Conservation (phyloP, 2,113 vertebrate species). For the Setophaga kirtlandii region DNA sequence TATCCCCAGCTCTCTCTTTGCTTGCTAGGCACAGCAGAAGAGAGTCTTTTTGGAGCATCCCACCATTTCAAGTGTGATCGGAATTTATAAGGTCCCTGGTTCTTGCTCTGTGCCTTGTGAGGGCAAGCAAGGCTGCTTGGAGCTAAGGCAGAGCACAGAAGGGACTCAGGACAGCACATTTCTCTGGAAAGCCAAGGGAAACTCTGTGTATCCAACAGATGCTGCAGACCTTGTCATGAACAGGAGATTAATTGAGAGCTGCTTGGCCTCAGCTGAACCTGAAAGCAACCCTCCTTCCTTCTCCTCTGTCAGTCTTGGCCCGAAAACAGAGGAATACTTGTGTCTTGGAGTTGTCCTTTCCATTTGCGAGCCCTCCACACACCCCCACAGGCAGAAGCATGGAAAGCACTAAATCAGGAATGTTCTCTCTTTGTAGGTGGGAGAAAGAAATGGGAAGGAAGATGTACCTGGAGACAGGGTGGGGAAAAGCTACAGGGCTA, state of each 20-base stretch:
- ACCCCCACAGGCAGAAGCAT: constrained; percentile 40
- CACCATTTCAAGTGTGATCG: background rate
- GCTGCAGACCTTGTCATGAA: background rate
- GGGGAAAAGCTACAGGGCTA: constrained; percentile 19
- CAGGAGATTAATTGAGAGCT: background rate
- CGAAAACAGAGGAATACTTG: background rate
- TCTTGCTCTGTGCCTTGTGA: background rate
- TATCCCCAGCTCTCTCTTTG: background rate
- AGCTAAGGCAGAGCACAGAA: background rate
- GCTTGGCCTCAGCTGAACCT: background rate
- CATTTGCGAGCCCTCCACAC: constrained; percentile 18
- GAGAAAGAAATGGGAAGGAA: constrained; percentile 53
- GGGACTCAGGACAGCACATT: background rate
- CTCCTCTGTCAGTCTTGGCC: background rate
- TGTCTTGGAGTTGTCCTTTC: background rate
- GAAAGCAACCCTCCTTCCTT: background rate
- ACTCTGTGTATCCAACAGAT: background rate
- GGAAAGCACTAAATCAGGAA: constrained; percentile 27
- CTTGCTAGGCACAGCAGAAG: background rate
- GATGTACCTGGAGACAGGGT: constrained; percentile 55
- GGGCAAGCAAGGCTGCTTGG: background rate
- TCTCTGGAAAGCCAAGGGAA: background rate
- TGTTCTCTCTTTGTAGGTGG: constrained; percentile 43
- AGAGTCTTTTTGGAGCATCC: background rate
- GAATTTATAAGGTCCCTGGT: background rate